These are phyloP conservation scores for Cottoperca gobio DNA, from an alignment of 2,797 vertebrate species.

Conservation along the genomic window DNA sequence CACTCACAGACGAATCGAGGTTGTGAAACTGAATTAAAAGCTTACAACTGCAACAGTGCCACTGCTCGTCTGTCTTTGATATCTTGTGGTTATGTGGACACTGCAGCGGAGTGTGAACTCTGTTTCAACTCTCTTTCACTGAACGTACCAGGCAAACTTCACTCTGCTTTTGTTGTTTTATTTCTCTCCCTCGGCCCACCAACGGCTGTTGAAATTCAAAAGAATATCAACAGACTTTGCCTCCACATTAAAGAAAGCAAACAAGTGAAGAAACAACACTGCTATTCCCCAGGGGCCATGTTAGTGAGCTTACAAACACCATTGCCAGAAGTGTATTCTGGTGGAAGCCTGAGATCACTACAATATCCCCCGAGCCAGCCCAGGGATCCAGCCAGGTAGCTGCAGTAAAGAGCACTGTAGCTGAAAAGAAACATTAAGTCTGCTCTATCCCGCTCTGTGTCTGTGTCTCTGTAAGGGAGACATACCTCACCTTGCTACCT, in stretches of 20 bases:
- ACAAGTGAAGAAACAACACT: constrained; percentile 75
- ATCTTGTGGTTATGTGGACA: constrained; percentile 58
- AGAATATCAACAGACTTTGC: constrained; percentile 77
- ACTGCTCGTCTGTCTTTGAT: constrained; percentile 68
- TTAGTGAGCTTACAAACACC: constrained; percentile 84
- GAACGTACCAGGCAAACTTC: constrained; percentile 66
- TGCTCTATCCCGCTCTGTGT: constrained; percentile 53
- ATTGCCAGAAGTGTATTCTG: constrained; percentile 83
- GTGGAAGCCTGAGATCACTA: constrained; percentile 84
- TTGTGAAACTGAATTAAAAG: constrained; percentile 57
- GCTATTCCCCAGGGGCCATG: constrained; percentile 80
- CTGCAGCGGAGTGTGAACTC: constrained; percentile 69
- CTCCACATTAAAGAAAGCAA: constrained; percentile 79
- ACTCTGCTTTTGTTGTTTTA: constrained; percentile 67
- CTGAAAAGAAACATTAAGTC: constrained; percentile 79
- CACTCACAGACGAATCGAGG: constrained; percentile 44
- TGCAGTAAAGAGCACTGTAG: constrained; percentile 67
- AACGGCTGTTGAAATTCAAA: constrained; percentile 77
- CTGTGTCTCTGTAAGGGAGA: constrained; percentile 70
- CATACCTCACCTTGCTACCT: constrained; percentile 83
- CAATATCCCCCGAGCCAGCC: constrained; percentile 79
- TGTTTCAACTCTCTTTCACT: constrained; percentile 72
- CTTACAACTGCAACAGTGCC: constrained; percentile 37
- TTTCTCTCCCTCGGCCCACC: constrained; percentile 65
- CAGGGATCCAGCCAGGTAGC: constrained; percentile 73